phyloP scores from a whole-genome alignment of 2,113 vertebrate genomes.

The Acanthochromis polyacanthus region DNA sequence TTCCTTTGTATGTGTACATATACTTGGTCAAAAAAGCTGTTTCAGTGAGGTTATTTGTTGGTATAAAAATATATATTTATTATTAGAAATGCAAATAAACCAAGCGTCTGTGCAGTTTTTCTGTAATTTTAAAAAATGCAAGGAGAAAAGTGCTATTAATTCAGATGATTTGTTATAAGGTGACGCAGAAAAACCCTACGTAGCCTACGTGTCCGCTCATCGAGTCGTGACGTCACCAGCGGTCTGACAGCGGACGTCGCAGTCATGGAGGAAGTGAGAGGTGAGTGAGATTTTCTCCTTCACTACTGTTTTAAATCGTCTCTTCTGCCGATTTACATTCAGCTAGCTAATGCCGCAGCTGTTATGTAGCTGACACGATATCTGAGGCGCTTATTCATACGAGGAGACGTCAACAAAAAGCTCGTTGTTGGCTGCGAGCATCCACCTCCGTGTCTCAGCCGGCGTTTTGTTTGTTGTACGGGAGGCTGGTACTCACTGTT shows the following conservation, averaged over 20 bases:
- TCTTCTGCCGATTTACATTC: rapidly evolving
- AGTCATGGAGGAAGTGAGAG: conserved; percentile 86
- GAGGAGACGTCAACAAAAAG: neutral
- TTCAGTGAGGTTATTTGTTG: no score
- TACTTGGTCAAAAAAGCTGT: no score
- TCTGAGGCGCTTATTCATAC: neutral
- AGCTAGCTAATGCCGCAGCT: rapidly evolving
- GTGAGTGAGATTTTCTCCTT: conserved; percentile 66
- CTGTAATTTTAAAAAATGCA: no score
- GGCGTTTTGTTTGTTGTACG: conserved; percentile 27
- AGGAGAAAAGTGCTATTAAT: no score
- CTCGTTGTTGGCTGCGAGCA: neutral
- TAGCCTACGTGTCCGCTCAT: neutral
- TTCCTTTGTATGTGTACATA: no score
- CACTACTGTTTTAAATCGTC: neutral
- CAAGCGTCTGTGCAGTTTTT: no score
- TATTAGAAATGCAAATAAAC: no score
- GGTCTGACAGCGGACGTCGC: conserved; percentile 49
- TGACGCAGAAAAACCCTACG: no score
- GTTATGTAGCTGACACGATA: rapidly evolving
- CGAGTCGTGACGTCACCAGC: conserved; percentile 67
- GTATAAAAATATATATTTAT: no score
- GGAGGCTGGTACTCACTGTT: neutral
- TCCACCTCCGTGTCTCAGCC: conserved; percentile 12
- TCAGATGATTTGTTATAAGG: no score